Conservation (phyloP, 1,140 invertebrate genomes). For the Paraescarpia echinospica region DNA sequence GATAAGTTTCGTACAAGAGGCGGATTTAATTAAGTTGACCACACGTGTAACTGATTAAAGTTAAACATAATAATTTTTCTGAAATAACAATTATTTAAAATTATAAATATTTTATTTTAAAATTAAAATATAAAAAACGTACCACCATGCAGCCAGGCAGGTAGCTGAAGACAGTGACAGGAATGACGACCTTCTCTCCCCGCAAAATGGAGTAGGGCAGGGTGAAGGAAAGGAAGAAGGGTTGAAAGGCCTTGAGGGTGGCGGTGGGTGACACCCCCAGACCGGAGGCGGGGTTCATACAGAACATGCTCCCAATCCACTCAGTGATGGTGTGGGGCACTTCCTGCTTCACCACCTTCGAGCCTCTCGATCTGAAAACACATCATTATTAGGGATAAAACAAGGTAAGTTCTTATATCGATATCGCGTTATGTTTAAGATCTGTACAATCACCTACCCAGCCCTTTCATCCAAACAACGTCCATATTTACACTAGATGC, state of each 20-base stretch:
- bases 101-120: neutral
- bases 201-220: constrained; percentile 87
- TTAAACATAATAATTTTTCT: neutral
- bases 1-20: too few species aligned
- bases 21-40: neutral
- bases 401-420: neutral
- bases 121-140: constrained; percentile 42
- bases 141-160: constrained; percentile 68
- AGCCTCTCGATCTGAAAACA: constrained; percentile 1
- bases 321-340: constrained; percentile 89
- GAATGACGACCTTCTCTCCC: constrained; percentile 86
- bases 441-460: too few species aligned
- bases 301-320: constrained; percentile 92
- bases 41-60: neutral
- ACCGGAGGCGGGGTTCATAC: constrained; percentile 77
- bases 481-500: neutral
- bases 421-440: too few species aligned
- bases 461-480: too few species aligned
- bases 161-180: constrained; percentile 92
- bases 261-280: constrained; percentile 72
- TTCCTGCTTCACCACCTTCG: constrained; percentile 29
- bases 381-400: neutral
- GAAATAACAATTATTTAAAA: neutral
- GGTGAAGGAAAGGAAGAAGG: constrained; percentile 83
- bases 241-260: constrained; percentile 80